A percentile compares a stretch with the other conserved stretches of the same genome.
These are phyloP conservation scores for Xiphophorus hellerii DNA, from an alignment of 2,113 vertebrate species.

Conservation along the genomic window DNA sequence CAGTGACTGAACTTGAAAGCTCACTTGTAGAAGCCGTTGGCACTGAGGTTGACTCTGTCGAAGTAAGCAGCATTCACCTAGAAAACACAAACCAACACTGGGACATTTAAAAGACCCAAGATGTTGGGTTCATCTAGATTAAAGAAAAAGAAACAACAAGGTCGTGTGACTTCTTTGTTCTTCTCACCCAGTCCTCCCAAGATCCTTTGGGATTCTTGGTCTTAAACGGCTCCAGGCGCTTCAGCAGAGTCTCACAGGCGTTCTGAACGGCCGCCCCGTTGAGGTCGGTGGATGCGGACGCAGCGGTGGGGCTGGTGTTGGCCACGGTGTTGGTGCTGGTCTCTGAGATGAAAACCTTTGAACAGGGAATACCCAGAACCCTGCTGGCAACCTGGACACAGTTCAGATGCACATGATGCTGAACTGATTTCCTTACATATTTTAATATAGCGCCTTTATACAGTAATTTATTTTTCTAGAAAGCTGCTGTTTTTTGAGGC, in stretches of 20 bases:
- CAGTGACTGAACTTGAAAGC: slow-evolving; percentile 23
- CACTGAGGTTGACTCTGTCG: slow-evolving; percentile 87
- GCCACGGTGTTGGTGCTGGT: slow-evolving; percentile 96
- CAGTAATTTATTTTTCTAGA: neutral
- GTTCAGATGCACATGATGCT: neutral
- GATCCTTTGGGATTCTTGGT: slow-evolving; percentile 83
- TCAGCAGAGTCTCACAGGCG: slow-evolving; percentile 85
- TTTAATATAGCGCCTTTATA: too few relatives aligned
- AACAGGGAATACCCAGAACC: slow-evolving; percentile 83
- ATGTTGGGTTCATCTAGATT: neutral
- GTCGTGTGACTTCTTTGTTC: too few relatives aligned
- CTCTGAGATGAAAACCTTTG: slow-evolving; percentile 92
- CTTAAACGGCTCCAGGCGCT: slow-evolving; percentile 88
- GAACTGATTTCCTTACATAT: neutral
- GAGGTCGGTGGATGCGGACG: slow-evolving; percentile 90
- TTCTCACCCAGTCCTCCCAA: slow-evolving; percentile 94
- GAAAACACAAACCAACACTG: slow-evolving; percentile 8
- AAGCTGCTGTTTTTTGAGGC: neutral
- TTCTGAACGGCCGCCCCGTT: slow-evolving; percentile 90
- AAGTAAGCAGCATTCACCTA: slow-evolving; percentile 89
- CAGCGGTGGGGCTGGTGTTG: slow-evolving; percentile 92
- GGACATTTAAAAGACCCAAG: too few relatives aligned
- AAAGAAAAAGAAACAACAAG: neutral
- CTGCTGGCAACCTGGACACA: slow-evolving; percentile 88
- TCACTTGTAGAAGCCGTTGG: slow-evolving; percentile 94